Percentiles rank a stretch among this genome's conserved stretches.
Evolutionary conservation across 2,797 vertebrate species (phyloP).

Genomic region (Carcharodon carcharias): DNA sequence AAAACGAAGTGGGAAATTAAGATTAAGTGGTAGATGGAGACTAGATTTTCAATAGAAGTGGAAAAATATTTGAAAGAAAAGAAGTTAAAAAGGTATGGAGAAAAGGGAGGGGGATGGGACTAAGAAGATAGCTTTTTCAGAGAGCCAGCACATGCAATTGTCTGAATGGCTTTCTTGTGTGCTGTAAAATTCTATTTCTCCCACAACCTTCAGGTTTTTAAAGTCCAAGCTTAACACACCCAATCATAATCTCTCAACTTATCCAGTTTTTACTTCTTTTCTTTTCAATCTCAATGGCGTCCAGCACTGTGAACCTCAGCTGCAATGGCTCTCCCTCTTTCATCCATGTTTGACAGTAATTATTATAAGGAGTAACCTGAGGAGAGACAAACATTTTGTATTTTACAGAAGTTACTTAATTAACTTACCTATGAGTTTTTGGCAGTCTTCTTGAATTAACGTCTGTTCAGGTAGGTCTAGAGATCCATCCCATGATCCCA

Average conservation of each 20-base stretch:
- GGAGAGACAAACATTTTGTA: neutral
- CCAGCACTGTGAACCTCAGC: no score
- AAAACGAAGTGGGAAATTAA: neutral
- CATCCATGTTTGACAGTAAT: neutral
- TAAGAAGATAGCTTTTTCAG: neutral
- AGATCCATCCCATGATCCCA: slow-evolving; percentile 87
- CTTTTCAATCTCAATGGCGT: neutral
- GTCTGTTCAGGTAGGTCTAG: slow-evolving; percentile 87
- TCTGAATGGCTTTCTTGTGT: neutral
- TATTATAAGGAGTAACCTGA: slow-evolving; percentile 36
- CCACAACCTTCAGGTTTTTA: neutral
- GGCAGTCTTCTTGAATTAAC: slow-evolving; percentile 78
- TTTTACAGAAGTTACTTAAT: neutral
- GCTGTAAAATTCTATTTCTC: neutral
- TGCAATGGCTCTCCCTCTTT: neutral
- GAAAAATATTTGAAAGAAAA: neutral
- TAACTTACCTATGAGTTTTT: slow-evolving; percentile 80
- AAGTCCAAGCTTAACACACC: neutral
- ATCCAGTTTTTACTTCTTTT: neutral
- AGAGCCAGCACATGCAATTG: neutral
- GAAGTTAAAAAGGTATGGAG: no score
- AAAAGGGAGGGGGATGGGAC: neutral
- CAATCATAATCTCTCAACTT: neutral
- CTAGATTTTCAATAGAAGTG: neutral
- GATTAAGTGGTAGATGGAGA: neutral